Base-by-base conservation (phyloP, 2,797 vertebrate species). In the Notoglanidium macrostoma region DNA sequence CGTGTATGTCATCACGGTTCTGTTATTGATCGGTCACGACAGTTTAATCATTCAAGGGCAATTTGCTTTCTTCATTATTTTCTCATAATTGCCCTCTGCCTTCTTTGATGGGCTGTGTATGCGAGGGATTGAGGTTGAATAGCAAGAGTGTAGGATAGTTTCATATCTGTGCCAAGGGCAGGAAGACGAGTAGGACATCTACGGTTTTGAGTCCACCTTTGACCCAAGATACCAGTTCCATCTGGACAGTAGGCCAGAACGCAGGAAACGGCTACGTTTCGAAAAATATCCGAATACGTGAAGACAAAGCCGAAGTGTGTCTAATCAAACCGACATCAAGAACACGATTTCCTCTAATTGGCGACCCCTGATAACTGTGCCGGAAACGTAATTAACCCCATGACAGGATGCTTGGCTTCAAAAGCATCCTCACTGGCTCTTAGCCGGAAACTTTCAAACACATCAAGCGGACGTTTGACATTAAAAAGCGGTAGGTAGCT, bases 41-140 rank as follows among this genome's bases (percentile, higher is more conserved):
- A 59, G 67, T 87, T 93, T 83, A 88, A 93, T 90, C 92, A 88
- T 91, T 90, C 87, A 92, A 90, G 93, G 90, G 90, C 94, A 92
- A 93, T 95, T 94, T 94, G 83, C 85, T 87, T 87, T 94, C 91
- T 93, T 93, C 87, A 91, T 95, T 94, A 93, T 93, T 92, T 92
- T 94, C 92, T 90, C 88, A 90, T 95, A 92, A 94, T 94, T 92
- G 91, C 84, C 85, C 89, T 88, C 87, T 93, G 92, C 88, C 91
- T 92, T 93, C 91, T 74, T 76, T 54, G 46, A 29, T 14, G 49
- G 46, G 35, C 73, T 77, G 23, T 51, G 15, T 51, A 29, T 59
- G 32, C 12, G 10, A 1, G 78, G 63, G 57, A 79, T 59, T 19
- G 55, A 35, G 51, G 29, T 78, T 78, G 57, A 57, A 78, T 57